Evolutionary conservation across 2,113 vertebrate species (phyloP), one percentile per base, ranked within the genome.

Genomic region (Galbula dea): DNA sequence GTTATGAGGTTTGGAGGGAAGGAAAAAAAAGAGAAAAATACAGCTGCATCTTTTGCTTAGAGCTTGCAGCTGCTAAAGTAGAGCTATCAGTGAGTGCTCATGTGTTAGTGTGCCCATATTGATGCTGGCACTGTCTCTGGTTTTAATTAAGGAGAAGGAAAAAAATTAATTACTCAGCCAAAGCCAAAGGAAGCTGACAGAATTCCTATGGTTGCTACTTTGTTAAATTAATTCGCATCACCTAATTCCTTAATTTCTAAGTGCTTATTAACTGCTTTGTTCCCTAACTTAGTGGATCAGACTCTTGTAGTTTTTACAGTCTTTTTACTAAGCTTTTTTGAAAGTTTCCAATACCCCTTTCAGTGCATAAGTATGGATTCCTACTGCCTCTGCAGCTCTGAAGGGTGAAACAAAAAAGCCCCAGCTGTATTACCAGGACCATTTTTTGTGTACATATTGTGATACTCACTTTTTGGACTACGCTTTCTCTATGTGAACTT

Each of bases 171-270:
- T 96, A 90, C 74, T 83, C 46, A 57, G 61, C 78, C 94, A 71
- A 87, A 82, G 87, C 93, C 91, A 92, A 93, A 95, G 73, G 90
- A 97, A 96, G 96, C 94, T 91, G 90, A 95, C 80, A 90, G 94
- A 96, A 96, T 97, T 97, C 92, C 95, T 97, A 19, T 89, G 86
- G 81, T 91, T 92, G 82, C 55, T 87, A 86, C 95, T 95, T 92
- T 95, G 83, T 95, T 95, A 97, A 97, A 97, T 97, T 95, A 91
- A 92, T 94, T 82, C 48, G 86, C 92, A 93, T 94, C 95, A 72
- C 43, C 85, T 94, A 94, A 94, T 92, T 95, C 94, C 92, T 92
- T 94, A 88, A 82, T 97, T 96, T 97, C 94, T 91, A 97, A 95
- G 76, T 91, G 80, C 95, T 88, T 94, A 62, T 95, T 96, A 87